Conservation (phyloP, 1,140 invertebrate species). For the Cyphomyrmex costatus region DNA sequence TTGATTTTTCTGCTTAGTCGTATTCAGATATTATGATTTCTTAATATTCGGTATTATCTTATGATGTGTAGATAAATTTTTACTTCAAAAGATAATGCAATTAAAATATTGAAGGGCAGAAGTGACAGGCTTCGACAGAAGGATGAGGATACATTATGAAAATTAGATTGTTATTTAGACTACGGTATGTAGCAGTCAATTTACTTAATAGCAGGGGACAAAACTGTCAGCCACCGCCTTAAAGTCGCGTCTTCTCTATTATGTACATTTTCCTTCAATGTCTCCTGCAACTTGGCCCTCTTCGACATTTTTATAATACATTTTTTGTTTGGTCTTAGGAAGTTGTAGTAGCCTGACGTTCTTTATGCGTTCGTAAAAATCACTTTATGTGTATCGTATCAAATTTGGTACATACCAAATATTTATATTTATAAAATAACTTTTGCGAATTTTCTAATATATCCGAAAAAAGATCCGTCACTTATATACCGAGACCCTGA, state of each 20-base stretch:
- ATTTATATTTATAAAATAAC: slow-evolving; percentile 19
- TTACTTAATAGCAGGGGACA: slow-evolving; percentile 81
- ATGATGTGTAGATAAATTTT: not conserved
- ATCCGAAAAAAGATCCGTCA: slow-evolving; percentile 71
- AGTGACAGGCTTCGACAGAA: slow-evolving; percentile 36
- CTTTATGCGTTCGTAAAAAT: not conserved
- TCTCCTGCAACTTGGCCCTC: slow-evolving; percentile 10
- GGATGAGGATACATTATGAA: slow-evolving; percentile 77
- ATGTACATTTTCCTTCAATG: slow-evolving; percentile 63
- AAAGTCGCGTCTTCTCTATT: slow-evolving; percentile 69
- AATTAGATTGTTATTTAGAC: slow-evolving; percentile 79
- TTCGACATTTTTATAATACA: slow-evolving; percentile 17
- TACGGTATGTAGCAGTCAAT: slow-evolving; percentile 79
- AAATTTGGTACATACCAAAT: too few relatives aligned
- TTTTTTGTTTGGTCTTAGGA: not conserved
- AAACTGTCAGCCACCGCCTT: slow-evolving; percentile 77
- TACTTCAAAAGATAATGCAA: slow-evolving; percentile 37
- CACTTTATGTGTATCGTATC: not conserved
- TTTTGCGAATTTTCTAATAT: slow-evolving; percentile 51
- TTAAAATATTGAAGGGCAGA: slow-evolving; percentile 44
- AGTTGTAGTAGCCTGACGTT: not conserved
- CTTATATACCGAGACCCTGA: slow-evolving; percentile 68
- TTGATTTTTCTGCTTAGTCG: slow-evolving; percentile 25
- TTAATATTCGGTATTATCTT: not conserved
- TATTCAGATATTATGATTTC: not conserved